Evolutionary conservation across 2,888 invertebrate genomes (phyloP).

Genomic region (Phasia obesa): DNA sequence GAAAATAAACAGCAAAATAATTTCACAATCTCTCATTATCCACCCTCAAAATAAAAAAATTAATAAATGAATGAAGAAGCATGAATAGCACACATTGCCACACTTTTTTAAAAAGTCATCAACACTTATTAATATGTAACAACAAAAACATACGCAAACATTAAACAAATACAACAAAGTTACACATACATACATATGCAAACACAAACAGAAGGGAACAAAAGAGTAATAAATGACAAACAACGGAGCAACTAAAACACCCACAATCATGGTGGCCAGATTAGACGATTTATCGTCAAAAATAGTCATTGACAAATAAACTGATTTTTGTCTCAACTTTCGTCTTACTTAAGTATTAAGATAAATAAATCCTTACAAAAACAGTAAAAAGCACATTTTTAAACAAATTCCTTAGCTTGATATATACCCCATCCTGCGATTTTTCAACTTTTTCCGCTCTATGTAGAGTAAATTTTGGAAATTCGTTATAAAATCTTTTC

Average conservation of each 20-base stretch:
- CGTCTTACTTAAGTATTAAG: too few species aligned
- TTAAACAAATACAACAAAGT: constrained; percentile 9
- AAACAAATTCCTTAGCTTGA: too few species aligned
- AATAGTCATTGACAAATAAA: too few species aligned
- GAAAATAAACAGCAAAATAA: background rate
- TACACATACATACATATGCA: background rate
- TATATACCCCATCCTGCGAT: too few species aligned
- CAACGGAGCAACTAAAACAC: constrained; percentile 14
- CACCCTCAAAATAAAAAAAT: constrained; percentile 53
- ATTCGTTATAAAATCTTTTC: too few species aligned
- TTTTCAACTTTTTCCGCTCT: too few species aligned
- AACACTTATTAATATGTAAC: constrained; percentile 40
- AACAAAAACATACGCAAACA: constrained; percentile 29
- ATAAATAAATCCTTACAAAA: too few species aligned
- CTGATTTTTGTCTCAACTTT: too few species aligned
- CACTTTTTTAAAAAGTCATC: constrained; percentile 41
- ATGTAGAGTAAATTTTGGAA: too few species aligned
- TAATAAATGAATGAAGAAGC: constrained; percentile 11
- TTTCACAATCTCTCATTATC: constrained; percentile 46
- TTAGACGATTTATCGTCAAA: too few species aligned
- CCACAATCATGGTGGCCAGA: constrained; percentile 5
- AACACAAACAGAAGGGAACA: background rate
- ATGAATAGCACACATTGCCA: constrained; percentile 11
- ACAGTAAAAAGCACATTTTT: too few species aligned
- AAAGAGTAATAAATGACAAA: constrained; percentile 11